Evolutionary conservation across 64 coral and sea anemone genomes (phyloP).

Genomic region (Pocillopora damicornis): DNA sequence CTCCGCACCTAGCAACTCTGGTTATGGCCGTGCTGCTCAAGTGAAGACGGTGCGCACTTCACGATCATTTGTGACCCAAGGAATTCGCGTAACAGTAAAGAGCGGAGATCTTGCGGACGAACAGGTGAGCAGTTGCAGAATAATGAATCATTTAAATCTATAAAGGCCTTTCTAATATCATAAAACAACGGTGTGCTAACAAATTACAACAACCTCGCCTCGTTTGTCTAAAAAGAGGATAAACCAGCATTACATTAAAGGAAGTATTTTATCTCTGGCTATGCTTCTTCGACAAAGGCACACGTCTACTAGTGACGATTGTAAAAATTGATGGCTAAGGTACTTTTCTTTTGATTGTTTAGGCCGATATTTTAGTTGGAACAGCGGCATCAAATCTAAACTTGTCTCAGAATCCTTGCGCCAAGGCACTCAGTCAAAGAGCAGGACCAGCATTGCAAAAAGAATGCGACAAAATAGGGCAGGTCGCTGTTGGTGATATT

Average conservation of each 20-base stretch:
- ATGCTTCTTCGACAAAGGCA: no score
- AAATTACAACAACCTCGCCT: no score
- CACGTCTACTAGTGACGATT: no score
- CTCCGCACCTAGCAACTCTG: no score
- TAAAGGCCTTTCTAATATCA: no score
- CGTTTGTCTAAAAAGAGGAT: no score
- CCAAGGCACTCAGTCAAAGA: slow-evolving; percentile 14
- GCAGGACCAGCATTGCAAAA: slow-evolving; percentile 41
- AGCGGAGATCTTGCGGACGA: slow-evolving; percentile 43
- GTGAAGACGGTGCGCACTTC: not conserved
- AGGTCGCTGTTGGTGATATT: slow-evolving; percentile 40
- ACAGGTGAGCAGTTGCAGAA: slow-evolving; percentile 34
- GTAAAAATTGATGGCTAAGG: not conserved
- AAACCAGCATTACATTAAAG: no score
- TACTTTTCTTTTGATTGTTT: not conserved
- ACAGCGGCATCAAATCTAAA: slow-evolving; percentile 43
- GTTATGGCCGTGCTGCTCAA: not conserved
- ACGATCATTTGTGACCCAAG: slow-evolving; percentile 21
- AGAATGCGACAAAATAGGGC: slow-evolving; percentile 7
- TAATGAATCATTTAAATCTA: no score
- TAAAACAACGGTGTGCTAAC: no score
- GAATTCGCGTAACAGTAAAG: slow-evolving; percentile 43
- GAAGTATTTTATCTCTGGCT: no score
- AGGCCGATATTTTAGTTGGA: slow-evolving; percentile 56
- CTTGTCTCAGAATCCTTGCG: slow-evolving; percentile 43